These are phyloP conservation scores for Poecilia velifera DNA, from an alignment of 2,797 vertebrate genomes.

Conservation along the genomic window DNA sequence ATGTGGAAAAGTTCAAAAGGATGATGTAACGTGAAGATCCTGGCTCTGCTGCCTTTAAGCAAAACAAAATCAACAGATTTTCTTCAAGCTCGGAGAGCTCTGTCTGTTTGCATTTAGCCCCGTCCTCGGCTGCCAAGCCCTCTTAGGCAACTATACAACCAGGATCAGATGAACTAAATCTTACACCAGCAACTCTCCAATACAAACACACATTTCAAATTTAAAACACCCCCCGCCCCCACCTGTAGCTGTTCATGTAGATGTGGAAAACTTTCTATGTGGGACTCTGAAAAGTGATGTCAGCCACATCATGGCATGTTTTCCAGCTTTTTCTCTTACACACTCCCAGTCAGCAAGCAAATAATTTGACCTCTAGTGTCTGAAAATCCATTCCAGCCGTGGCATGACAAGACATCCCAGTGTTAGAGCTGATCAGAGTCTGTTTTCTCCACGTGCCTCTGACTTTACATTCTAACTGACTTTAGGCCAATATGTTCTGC, in stretches of 20 bases:
- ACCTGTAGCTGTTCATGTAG: background rate
- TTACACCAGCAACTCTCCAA: background rate
- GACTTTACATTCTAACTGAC: background rate
- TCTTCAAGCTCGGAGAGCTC: background rate
- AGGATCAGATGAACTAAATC: background rate
- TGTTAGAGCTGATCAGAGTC: background rate
- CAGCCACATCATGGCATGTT: background rate
- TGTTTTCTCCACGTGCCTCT: background rate
- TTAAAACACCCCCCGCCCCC: background rate
- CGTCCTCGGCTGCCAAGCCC: background rate
- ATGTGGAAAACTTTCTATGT: background rate
- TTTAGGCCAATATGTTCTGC: background rate
- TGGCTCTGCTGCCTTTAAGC: background rate
- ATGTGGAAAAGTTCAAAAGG: background rate
- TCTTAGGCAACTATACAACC: background rate
- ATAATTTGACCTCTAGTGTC: background rate
- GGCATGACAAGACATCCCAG: background rate
- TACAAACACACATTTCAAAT: conserved; percentile 2
- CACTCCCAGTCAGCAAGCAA: background rate
- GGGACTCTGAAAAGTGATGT: background rate
- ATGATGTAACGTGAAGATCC: background rate
- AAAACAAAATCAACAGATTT: background rate
- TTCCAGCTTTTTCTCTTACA: background rate
- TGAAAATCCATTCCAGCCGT: background rate
- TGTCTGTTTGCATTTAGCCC: conserved; percentile 5